Conservation (phyloP, 2,113 vertebrate species). For the Synchiropus splendidus region DNA sequence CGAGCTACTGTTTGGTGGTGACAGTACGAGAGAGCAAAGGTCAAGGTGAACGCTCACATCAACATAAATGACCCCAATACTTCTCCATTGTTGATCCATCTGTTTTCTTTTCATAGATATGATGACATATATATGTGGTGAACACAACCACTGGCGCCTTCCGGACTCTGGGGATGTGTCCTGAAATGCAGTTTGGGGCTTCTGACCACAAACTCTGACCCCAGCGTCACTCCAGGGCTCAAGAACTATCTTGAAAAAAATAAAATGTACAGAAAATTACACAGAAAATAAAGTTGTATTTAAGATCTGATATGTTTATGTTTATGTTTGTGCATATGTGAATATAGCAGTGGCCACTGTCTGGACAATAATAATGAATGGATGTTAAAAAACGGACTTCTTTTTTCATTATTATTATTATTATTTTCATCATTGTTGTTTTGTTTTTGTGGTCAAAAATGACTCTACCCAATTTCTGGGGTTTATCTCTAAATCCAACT, state of each 20-base stretch:
- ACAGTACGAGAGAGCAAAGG: constrained; percentile 59
- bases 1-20: constrained; percentile 64
- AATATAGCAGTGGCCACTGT: no score
- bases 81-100: not conserved
- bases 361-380: no score
- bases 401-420: no score
- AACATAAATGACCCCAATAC: no score
- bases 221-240: constrained; percentile 22
- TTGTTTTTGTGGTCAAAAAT: no score
- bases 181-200: constrained; percentile 41
- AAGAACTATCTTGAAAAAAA: constrained; percentile 23
- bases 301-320: constrained; percentile 25
- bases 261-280: constrained; percentile 62
- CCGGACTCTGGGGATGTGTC: constrained; percentile 20
- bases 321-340: constrained; percentile 16
- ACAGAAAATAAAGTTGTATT: constrained; percentile 39
- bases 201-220: constrained; percentile 6
- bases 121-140: constrained; percentile 72
- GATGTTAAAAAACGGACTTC: no score
- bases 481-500: no score
- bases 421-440: no score
- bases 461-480: no score
- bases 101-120: constrained; percentile 51
- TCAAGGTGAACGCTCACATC: constrained; percentile 65
- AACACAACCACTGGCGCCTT: constrained; percentile 22